Conservation (phyloP, 2,797 vertebrate genomes). For the Heterohyrax brucei region DNA sequence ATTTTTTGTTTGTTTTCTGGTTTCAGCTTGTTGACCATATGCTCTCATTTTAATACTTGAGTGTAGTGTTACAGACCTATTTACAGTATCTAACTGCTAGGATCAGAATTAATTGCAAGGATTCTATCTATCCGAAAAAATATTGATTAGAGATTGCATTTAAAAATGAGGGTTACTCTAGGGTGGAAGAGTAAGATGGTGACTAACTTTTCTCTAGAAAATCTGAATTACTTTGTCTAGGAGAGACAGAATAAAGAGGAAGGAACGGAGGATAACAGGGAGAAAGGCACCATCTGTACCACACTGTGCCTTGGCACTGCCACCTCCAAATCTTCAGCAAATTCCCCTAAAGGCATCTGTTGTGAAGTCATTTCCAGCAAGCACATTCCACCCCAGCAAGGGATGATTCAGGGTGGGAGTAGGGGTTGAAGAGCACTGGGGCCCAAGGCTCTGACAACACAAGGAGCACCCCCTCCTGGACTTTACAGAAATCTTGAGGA, state of each 20-base stretch:
- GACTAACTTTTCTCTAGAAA: not conserved
- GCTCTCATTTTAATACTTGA: not conserved
- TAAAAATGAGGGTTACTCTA: not conserved
- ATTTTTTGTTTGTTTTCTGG: not conserved
- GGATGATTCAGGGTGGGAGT: no score
- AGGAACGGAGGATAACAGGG: not conserved
- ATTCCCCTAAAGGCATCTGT: not conserved
- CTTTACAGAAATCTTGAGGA: not conserved
- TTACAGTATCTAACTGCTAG: not conserved
- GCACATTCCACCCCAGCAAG: not conserved
- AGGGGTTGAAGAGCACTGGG: not conserved
- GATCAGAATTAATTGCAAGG: constrained; percentile 10
- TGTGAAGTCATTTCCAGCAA: not conserved
- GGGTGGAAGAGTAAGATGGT: not conserved
- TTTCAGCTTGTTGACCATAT: not conserved
- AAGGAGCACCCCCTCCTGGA: not conserved
- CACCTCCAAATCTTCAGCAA: not conserved
- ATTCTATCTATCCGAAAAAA: not conserved
- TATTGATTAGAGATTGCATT: not conserved
- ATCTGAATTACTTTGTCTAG: not conserved
- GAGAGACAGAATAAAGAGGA: not conserved
- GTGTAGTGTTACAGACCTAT: not conserved
- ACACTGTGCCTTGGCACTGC: not conserved
- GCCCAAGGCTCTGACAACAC: not conserved
- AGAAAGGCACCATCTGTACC: not conserved